phyloP scores from a whole-genome alignment of 2,797 vertebrate genomes.

The Anniella stebbinsi region DNA sequence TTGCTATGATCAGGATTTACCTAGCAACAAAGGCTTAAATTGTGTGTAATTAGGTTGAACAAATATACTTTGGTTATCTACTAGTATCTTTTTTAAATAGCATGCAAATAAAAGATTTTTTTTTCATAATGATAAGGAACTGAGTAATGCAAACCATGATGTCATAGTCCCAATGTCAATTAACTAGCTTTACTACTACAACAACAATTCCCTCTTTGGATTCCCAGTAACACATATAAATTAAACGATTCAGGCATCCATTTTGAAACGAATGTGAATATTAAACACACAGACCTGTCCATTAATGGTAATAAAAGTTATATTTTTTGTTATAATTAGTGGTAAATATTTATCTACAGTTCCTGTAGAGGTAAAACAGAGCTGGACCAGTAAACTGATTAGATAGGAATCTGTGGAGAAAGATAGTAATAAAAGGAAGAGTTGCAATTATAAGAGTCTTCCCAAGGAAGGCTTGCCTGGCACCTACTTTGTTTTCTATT shows the following conservation, averaged over 20 bases:
- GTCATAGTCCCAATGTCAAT: slow-evolving; percentile 5
- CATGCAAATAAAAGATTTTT: not conserved
- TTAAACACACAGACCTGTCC: not conserved
- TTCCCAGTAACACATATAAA: slow-evolving; percentile 7
- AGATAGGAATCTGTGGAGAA: not conserved
- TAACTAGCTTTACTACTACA: slow-evolving; percentile 7
- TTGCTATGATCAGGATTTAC: slow-evolving; percentile 37
- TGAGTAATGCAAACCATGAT: not conserved
- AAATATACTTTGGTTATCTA: slow-evolving; percentile 17
- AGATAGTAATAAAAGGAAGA: not conserved
- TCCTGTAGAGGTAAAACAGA: not conserved
- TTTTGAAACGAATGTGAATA: slow-evolving; percentile 20
- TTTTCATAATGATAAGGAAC: slow-evolving; percentile 36
- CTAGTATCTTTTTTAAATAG: slow-evolving; percentile 15
- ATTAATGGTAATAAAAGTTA: not conserved
- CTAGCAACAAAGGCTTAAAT: slow-evolving; percentile 29
- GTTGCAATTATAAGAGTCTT: not conserved
- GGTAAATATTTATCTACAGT: not conserved
- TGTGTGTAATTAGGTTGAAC: slow-evolving; percentile 34
- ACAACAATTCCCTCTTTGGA: not conserved
- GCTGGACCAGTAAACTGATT: not conserved
- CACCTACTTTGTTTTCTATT: not conserved
- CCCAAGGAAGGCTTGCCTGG: not conserved
- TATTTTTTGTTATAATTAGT: too few species aligned
- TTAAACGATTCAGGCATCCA: not conserved